phyloP scores from a whole-genome alignment of 1,140 invertebrate species.

The Monochamus saltuarius region DNA sequence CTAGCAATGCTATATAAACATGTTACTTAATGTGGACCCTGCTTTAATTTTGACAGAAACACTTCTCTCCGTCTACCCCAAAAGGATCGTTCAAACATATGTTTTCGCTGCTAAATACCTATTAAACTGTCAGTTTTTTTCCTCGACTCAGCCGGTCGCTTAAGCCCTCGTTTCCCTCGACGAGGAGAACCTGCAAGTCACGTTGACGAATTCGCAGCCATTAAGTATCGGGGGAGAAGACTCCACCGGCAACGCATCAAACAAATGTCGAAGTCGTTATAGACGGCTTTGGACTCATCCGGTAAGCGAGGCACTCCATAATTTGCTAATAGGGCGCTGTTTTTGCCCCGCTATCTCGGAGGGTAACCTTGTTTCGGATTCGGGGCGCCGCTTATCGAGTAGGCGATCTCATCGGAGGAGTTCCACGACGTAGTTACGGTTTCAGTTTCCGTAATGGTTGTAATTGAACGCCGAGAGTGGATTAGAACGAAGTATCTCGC shows the following conservation, averaged over 20 bases:
- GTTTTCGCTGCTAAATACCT: slow-evolving; percentile 35
- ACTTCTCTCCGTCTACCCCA: neutral
- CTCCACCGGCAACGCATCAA: slow-evolving; percentile 14
- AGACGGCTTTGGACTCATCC: neutral
- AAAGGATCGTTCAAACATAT: slow-evolving; percentile 29
- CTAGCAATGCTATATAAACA: no score
- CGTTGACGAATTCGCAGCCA: slow-evolving; percentile 36
- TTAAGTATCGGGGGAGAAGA: neutral
- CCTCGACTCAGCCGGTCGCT: slow-evolving; percentile 25
- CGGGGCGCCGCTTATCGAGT: no score
- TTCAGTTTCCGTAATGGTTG: no score
- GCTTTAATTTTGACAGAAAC: no score
- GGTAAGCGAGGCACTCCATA: neutral
- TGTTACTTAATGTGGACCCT: no score
- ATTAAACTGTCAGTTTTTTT: slow-evolving; percentile 45
- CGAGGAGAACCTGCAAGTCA: slow-evolving; percentile 35
- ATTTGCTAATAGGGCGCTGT: neutral
- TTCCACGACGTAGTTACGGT: no score
- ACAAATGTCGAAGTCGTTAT: slow-evolving; percentile 25
- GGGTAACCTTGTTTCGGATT: no score
- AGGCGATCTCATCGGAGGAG: no score
- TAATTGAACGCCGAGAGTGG: no score
- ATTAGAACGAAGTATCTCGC: no score
- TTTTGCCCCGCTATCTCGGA: slow-evolving; percentile 1
- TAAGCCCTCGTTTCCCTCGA: slow-evolving; percentile 28